phyloP scores from a whole-genome alignment of 2,888 invertebrate genomes.

The Yponomeuta plumbellus region DNA sequence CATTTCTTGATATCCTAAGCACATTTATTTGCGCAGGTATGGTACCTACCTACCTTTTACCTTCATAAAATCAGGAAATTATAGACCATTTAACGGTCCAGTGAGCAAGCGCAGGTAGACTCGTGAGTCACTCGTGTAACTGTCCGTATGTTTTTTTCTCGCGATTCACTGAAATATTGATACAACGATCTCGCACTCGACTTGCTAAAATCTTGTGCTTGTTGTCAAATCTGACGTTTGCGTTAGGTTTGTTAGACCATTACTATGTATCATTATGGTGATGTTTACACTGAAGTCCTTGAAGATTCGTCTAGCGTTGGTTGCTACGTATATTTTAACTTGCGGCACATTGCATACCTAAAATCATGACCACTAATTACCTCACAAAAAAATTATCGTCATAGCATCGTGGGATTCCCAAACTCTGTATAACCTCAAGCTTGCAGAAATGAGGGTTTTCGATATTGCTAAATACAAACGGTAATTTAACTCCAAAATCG shows the following conservation, averaged over 20 bases:
- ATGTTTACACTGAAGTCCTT: neutral
- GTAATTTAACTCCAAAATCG: no score
- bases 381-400: neutral
- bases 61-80: neutral
- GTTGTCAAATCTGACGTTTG: neutral
- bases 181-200: slow-evolving; percentile 17
- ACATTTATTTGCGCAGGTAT: neutral
- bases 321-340: neutral
- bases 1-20: neutral
- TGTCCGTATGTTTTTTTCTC: slow-evolving; percentile 55
- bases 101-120: slow-evolving; percentile 38
- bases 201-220: neutral
- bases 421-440: no score
- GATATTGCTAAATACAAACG: no score
- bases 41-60: neutral
- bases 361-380: neutral
- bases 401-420: no score
- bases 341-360: neutral
- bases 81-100: slow-evolving; percentile 48
- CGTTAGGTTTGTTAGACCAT: neutral
- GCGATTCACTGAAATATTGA: slow-evolving; percentile 55
- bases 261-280: neutral
- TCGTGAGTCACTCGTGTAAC: slow-evolving; percentile 68
- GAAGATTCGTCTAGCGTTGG: neutral
- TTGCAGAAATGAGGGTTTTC: no score